These are phyloP conservation scores for Cephus sareptanus DNA, from an alignment of 2,888 invertebrate genomes.

Conservation along the genomic window DNA sequence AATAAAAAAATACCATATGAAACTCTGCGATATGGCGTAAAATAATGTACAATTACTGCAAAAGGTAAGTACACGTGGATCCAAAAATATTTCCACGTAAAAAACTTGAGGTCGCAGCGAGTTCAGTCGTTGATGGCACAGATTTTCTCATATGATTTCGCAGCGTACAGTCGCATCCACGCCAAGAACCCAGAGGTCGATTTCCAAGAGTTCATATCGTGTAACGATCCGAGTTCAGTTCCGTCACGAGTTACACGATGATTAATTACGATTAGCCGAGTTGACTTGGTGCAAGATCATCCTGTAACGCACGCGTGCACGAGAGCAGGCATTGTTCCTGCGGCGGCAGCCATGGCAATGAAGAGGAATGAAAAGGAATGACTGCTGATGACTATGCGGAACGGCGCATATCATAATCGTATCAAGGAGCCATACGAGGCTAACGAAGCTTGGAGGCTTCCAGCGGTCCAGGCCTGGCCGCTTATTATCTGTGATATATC, in stretches of 20 bases:
- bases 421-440: constrained; percentile 18
- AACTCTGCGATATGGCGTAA: background rate
- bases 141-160: background rate
- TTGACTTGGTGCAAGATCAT: constrained; percentile 29
- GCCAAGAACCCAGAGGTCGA: background rate
- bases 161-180: background rate
- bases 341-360: background rate
- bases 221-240: constrained; percentile 9
- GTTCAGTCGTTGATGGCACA: background rate
- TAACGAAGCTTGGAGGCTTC: constrained; percentile 23
- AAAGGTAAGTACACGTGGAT: too few species aligned
- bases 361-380: background rate
- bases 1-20: background rate
- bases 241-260: constrained; percentile 32
- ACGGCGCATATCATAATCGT: constrained; percentile 37
- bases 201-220: background rate
- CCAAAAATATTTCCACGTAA: background rate
- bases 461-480: constrained; percentile 21
- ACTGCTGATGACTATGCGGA: constrained; percentile 35
- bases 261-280: constrained; percentile 51
- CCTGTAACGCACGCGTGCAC: constrained; percentile 18
- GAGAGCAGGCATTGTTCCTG: constrained; percentile 19
- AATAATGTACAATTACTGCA: background rate
- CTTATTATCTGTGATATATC: constrained; percentile 50
- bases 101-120: background rate